Conservation (phyloP, 2,888 invertebrate genomes). For the Macrosoma leucophasiata region DNA sequence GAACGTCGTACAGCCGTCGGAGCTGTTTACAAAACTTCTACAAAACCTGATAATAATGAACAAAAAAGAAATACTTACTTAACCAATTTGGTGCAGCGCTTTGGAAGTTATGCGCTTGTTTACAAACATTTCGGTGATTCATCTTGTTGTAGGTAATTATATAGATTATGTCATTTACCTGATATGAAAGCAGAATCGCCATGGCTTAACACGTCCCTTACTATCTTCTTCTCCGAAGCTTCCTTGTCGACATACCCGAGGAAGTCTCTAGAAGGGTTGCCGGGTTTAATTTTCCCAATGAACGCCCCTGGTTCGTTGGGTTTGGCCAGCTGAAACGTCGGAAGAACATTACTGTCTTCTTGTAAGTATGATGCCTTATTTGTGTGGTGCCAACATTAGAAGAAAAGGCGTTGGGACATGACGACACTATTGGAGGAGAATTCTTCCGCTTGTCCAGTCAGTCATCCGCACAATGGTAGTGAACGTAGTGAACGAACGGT, state of each 20-base stretch:
- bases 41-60: too few relatives aligned
- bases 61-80: neutral
- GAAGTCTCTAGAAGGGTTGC: constrained; percentile 94
- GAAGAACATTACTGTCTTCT: too few relatives aligned
- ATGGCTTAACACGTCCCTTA: constrained; percentile 88
- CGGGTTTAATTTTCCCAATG: constrained; percentile 95
- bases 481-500: too few relatives aligned
- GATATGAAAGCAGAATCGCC: constrained; percentile 98
- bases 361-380: too few relatives aligned
- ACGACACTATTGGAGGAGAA: too few relatives aligned
- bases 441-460: too few relatives aligned
- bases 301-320: constrained; percentile 96
- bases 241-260: constrained; percentile 96
- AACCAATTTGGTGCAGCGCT: too few relatives aligned
- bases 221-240: constrained; percentile 95
- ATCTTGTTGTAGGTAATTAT: neutral
- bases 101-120: neutral
- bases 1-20: too few relatives aligned
- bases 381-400: too few relatives aligned
- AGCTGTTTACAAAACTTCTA: too few relatives aligned
- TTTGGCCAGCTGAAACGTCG: constrained; percentile 65
- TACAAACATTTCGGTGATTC: neutral
- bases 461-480: too few relatives aligned
- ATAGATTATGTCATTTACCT: constrained; percentile 56
- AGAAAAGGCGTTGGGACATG: too few relatives aligned